Evolutionary conservation across 2,113 vertebrate genomes (phyloP), one percentile per base, ranked within the genome.

Genomic region (Gnathonemus longibarbis): DNA sequence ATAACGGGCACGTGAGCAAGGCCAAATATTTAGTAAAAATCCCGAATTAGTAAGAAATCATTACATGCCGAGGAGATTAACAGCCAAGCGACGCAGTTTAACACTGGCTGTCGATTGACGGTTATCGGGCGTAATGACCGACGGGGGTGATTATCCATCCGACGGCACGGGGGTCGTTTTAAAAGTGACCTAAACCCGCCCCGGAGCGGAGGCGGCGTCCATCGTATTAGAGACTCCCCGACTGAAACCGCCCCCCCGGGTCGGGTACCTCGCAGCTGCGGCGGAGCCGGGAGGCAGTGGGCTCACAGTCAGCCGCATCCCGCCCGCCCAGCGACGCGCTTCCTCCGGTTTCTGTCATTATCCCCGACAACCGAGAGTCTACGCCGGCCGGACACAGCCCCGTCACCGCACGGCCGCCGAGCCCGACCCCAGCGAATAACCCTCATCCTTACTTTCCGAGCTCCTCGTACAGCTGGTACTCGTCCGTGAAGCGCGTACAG

Each of bases 401-500:
- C 35, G 35, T 42, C 74, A 42, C 74, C 74, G 4, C 31, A 5
- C 35, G 5, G 15, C 15, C 13, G 3, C 70, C 27, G 58, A 66
- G 24, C 58, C 21, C 62, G 66, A 35, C 24, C 56, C 21, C 56
- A 62, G 56, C 7, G 56, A 8, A 45, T 35, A 53, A 7, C n/a
- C 9, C 31, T 85, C 5, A 89, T 27, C 11, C 98, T 98, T 96
- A 98, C 97, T 98, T 98, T 93, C 98, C 98, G 94, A 98, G 97
- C 95, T 98, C 98, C 95, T 98, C 98, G 93, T 98, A 98, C 5
- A 98, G 97, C 96, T 98, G 98, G 93, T 96, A 98, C 89, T 98
- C 98, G 94, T 98, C 98, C 84, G 97, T 98, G 94, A 98, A 98
- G 92, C 98, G 96, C 92, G 98, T 98, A 93, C 98, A 98, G 96